Evolutionary conservation across 2,888 invertebrate species (phyloP), one percentile per base, ranked within the genome.

Genomic region (Axea sp.): DNA sequence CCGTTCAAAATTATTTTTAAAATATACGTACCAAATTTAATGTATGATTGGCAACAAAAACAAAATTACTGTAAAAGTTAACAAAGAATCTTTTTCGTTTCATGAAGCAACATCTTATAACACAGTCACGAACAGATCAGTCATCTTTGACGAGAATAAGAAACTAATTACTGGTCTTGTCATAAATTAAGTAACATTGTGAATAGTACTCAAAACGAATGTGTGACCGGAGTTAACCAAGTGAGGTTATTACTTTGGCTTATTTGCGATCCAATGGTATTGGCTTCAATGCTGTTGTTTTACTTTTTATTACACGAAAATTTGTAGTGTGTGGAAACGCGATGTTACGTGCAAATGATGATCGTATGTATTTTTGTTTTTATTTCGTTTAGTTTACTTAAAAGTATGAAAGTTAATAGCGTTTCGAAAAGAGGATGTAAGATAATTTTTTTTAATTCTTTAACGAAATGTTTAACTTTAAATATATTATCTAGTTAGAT

Each of bases 291-390:
- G 1, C 8, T 35, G n/a, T 2, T 17, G 17, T 1, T 51, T 8
- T 12, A 26, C 3, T 17, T 35, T 41, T 30, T 31, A 22, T 41
- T 19, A 17, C 22, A 30, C 17, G 11, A 31, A 55, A 39, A 51
- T 19, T 26, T 39, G 43, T 45, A 19, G 33, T 12, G 9, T 11
- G 26, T 30, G 24, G 33, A 49, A 68, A 71, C 73, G 71, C 71
- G 62, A 75, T 55, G 47, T 65, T 62, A 67, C 71, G 75, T 74
- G 64, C 62, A 22, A 62, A 69, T 62, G 69, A 77, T 76, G 57
- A 72, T 69, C 51, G 30, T 26, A 26, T 7, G 17, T 45, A 8
- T 30, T 30, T 30, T 11, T 11, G 35, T 9, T 35, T 35, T 8
- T 30, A 5, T 30, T 9, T 30, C 28, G 9, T 9, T 30, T 30